Percentiles rank a stretch among this genome's conserved stretches.
phyloP scores from a whole-genome alignment of 2,113 vertebrate genomes.

The Abramis brama region DNA sequence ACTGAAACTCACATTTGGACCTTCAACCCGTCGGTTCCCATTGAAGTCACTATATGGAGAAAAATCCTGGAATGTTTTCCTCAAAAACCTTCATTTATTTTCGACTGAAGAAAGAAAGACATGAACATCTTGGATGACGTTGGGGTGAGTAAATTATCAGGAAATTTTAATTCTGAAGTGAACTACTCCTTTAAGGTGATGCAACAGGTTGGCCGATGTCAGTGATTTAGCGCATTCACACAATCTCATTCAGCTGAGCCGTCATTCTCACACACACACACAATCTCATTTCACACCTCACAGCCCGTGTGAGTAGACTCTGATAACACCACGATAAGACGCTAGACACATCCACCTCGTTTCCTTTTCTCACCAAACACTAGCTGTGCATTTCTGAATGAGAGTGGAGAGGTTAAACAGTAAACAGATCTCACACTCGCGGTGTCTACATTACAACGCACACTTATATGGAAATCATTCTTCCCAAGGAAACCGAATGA shows the following conservation, averaged over 20 bases:
- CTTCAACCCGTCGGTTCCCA: too few species aligned
- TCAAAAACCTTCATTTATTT: too few species aligned
- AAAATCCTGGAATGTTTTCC: too few species aligned
- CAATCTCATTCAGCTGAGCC: constrained; percentile 61
- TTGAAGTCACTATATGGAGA: too few species aligned
- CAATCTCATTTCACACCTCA: constrained; percentile 30
- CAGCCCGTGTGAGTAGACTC: constrained; percentile 35
- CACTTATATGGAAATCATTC: neutral
- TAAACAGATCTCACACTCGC: constrained; percentile 4
- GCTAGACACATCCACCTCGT: constrained; percentile 39
- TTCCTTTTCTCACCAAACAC: constrained; percentile 30
- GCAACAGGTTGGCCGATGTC: constrained; percentile 1
- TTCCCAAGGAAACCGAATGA: constrained; percentile 1
- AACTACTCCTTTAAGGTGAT: neutral
- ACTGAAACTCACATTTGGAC: too few species aligned
- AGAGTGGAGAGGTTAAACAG: constrained; percentile 33
- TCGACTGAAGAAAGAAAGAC: too few species aligned
- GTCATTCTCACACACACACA: constrained; percentile 6
- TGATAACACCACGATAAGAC: constrained; percentile 43
- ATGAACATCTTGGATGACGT: too few species aligned
- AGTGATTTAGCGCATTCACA: neutral
- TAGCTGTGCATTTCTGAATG: constrained; percentile 43
- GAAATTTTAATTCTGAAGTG: too few species aligned
- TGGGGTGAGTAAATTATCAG: too few species aligned
- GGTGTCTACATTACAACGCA: neutral